These are phyloP conservation scores for Prolemur simus DNA, from an alignment of 2,113 vertebrate species.

Conservation along the genomic window DNA sequence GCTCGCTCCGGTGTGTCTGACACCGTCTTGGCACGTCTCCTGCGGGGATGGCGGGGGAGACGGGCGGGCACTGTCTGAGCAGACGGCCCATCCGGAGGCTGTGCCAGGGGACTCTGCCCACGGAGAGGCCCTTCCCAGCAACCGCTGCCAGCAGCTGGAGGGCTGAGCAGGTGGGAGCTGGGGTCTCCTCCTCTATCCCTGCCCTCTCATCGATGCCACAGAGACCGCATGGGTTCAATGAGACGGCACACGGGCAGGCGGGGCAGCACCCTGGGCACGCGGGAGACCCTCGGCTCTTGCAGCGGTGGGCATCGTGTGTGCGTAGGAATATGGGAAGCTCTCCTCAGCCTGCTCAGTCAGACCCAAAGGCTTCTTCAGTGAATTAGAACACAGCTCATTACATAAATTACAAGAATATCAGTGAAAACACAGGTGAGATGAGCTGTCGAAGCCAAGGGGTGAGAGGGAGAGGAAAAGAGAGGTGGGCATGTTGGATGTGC, in stretches of 20 bases:
- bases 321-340: neutral
- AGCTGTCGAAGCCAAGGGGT: neutral
- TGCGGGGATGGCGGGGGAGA: neutral
- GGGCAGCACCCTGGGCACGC: accelerated
- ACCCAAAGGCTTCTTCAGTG: neutral
- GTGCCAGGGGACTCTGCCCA: neutral
- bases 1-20: neutral
- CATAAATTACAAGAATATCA: neutral
- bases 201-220: neutral
- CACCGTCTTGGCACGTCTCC: neutral
- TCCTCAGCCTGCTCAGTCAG: neutral
- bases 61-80: neutral
- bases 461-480: neutral
- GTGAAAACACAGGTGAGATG: neutral
- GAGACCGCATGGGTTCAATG: neutral
- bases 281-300: neutral
- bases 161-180: neutral
- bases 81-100: neutral
- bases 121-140: neutral
- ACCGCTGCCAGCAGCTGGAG: neutral
- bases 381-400: neutral
- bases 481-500: neutral
- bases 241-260: neutral
- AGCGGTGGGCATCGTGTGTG: neutral
- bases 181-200: neutral